Conservation (phyloP, 2,888 invertebrate genomes). For the Meliscaeva auricollis region DNA sequence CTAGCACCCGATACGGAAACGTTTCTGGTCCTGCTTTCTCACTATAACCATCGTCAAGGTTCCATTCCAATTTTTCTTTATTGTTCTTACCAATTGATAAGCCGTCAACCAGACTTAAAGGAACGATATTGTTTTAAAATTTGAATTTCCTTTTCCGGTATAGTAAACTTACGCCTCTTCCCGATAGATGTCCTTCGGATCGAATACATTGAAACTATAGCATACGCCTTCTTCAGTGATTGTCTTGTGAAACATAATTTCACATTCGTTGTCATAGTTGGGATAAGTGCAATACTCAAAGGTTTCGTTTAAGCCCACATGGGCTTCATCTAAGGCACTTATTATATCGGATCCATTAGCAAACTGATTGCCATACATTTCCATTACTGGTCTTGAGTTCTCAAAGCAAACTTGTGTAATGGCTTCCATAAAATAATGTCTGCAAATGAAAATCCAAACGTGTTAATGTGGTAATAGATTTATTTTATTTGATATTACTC, state of each 20-base stretch:
- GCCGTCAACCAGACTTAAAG: slow-evolving; percentile 63
- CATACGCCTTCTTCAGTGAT: slow-evolving; percentile 90
- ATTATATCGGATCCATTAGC: no score
- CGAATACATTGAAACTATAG: slow-evolving; percentile 88
- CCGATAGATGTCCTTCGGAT: slow-evolving; percentile 80
- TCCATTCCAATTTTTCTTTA: slow-evolving; percentile 84
- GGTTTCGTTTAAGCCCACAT: no score
- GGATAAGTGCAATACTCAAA: no score
- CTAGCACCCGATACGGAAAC: slow-evolving; percentile 88
- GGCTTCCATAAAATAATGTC: no score
- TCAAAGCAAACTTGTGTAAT: no score
- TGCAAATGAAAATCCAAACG: background rate
- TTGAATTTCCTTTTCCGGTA: no score
- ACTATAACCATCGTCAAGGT: slow-evolving; percentile 87
- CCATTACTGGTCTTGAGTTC: no score
- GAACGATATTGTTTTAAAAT: background rate
- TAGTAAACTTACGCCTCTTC: slow-evolving; percentile 79
- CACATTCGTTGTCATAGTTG: no score
- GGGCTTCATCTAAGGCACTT: no score
- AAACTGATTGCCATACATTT: no score
- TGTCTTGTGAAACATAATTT: background rate
- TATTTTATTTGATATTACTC: no score
- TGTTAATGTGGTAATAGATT: no score
- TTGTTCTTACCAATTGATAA: slow-evolving; percentile 51
- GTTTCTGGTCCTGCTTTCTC: slow-evolving; percentile 85